Percentiles rank a stretch among this genome's conserved stretches.
Evolutionary conservation across 2,113 vertebrate genomes (phyloP).

Genomic region (Macroglossus sobrinus): DNA sequence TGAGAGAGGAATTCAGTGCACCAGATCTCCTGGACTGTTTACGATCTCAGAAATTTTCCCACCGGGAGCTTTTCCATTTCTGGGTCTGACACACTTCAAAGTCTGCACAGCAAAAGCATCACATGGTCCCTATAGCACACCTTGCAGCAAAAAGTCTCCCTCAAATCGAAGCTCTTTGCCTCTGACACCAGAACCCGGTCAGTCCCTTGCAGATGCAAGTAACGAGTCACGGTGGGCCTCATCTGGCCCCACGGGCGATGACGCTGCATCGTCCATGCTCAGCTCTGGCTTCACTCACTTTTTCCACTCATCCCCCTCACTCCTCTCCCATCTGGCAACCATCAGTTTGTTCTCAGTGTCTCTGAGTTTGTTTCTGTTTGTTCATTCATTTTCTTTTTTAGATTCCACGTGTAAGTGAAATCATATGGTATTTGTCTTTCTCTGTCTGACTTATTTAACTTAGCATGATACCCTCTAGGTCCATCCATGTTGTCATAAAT

Average conservation of each 20-base stretch:
- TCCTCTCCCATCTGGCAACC: no score
- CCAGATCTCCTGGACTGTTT: not conserved
- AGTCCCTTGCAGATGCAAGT: not conserved
- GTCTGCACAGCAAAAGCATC: not conserved
- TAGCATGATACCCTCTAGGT: no score
- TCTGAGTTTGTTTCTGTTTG: no score
- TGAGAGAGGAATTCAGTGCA: not conserved
- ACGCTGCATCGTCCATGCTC: not conserved
- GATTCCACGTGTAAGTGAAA: no score
- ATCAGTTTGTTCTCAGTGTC: no score
- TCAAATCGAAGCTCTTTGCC: slow-evolving; percentile 33
- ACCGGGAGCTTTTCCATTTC: not conserved
- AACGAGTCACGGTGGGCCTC: not conserved
- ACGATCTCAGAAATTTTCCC: not conserved
- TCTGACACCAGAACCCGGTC: not conserved
- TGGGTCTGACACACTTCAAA: not conserved
- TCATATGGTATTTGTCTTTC: no score
- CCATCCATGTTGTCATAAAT: no score
- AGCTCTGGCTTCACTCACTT: not conserved
- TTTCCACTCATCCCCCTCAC: no score
- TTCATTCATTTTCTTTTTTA: no score
- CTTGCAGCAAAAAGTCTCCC: not conserved
- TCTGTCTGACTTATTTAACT: no score
- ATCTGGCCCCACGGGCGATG: not conserved
- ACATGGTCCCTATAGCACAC: not conserved